These are phyloP conservation scores for Rhadina sibilatrix DNA, from an alignment of 2,113 vertebrate genomes.

Conservation along the genomic window DNA sequence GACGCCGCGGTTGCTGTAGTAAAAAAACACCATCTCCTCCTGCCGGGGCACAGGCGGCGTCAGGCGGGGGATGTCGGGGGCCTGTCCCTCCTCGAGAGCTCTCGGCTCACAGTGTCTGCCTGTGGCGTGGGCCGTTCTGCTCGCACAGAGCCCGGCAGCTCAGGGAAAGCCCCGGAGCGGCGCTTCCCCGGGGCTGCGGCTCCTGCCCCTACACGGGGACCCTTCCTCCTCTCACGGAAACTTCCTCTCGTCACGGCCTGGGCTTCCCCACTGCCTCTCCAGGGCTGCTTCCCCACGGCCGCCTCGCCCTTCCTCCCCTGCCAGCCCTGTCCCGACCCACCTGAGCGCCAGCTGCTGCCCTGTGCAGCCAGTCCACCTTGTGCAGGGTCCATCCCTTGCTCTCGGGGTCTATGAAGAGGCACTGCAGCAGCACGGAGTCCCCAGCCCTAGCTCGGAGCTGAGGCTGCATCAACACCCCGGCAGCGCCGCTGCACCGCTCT, in stretches of 20 bases:
- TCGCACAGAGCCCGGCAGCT: fast-evolving
- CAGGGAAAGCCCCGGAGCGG: background rate
- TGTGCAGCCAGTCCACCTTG: slow-evolving; percentile 70
- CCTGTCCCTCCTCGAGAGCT: fast-evolving
- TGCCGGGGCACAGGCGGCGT: background rate
- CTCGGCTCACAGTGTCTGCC: fast-evolving
- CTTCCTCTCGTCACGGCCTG: background rate
- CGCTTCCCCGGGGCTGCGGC: fast-evolving
- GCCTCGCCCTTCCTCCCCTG: fast-evolving
- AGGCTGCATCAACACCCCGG: background rate
- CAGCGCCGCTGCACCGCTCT: background rate
- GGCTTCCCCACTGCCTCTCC: background rate
- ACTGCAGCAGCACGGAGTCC: slow-evolving; percentile 62
- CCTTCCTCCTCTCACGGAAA: background rate
- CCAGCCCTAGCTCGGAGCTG: slow-evolving; percentile 38
- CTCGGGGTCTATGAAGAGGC: slow-evolving; percentile 31
- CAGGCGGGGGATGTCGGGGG: background rate
- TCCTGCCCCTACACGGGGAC: fast-evolving
- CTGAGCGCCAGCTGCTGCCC: background rate
- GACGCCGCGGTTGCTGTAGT: slow-evolving; percentile 55
- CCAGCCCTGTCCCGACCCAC: background rate
- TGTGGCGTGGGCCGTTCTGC: fast-evolving
- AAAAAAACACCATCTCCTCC: slow-evolving; percentile 67
- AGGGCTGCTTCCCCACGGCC: background rate
- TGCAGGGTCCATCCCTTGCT: background rate